Percentiles rank a stretch among this genome's conserved stretches.
phyloP scores from a whole-genome alignment of 2,113 vertebrate species.

The Psittacus erithacus region DNA sequence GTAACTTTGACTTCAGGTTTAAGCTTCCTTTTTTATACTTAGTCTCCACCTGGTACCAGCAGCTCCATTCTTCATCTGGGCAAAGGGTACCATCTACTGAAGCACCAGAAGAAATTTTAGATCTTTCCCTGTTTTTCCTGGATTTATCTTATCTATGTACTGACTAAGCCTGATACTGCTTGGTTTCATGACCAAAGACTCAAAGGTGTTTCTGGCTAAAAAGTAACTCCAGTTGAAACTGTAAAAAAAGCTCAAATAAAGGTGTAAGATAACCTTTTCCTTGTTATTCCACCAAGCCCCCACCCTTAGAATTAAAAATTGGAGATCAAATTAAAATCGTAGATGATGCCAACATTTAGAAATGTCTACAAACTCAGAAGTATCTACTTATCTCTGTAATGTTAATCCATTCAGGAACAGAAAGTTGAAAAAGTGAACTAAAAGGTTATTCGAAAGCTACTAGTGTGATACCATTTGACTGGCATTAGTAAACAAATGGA shows the following conservation, averaged over 20 bases:
- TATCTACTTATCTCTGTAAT: background rate
- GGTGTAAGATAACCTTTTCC: background rate
- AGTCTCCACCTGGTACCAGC: background rate
- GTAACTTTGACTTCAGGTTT: background rate
- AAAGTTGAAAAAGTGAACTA: background rate
- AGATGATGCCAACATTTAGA: background rate
- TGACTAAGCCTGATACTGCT: background rate
- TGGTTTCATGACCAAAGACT: background rate
- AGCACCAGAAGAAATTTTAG: background rate
- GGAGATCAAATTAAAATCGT: background rate
- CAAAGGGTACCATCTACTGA: background rate
- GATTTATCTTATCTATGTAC: background rate
- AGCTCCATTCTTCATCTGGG: background rate
- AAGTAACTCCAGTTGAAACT: background rate
- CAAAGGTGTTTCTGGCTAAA: background rate
- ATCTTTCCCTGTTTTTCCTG: background rate
- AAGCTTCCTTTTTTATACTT: background rate
- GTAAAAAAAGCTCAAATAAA: background rate
- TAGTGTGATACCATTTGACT: background rate
- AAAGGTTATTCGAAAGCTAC: background rate
- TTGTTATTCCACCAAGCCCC: rapidly evolving
- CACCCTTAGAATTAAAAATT: background rate
- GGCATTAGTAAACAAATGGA: background rate
- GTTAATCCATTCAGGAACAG: background rate
- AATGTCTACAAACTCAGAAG: background rate